Conservation (phyloP, 2,113 vertebrate genomes). For the Crocuta crocuta region DNA sequence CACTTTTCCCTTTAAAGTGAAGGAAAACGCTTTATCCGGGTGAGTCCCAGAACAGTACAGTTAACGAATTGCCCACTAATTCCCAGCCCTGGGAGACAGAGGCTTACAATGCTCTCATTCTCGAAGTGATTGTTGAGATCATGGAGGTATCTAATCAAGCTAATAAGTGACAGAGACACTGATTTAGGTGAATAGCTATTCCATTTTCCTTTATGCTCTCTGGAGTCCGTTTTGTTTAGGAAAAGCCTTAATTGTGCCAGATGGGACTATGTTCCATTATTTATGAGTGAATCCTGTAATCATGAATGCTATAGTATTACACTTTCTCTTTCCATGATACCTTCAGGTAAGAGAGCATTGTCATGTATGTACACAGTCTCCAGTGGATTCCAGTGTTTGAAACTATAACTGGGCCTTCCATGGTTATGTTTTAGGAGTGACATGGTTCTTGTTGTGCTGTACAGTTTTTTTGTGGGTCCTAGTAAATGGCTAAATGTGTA, state of each 20-base stretch:
- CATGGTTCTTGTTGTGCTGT: background rate
- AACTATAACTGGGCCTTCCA: background rate
- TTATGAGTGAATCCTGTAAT: background rate
- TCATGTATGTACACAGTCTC: background rate
- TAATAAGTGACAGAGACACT: background rate
- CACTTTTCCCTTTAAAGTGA: background rate
- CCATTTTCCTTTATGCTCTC: background rate
- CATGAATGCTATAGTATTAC: background rate
- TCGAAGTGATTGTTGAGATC: conserved; percentile 1
- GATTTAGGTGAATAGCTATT: background rate
- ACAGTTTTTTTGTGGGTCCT: background rate
- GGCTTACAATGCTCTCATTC: background rate
- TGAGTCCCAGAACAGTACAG: background rate
- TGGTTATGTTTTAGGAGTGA: background rate
- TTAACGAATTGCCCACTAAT: background rate
- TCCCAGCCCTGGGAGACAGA: background rate
- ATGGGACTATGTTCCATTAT: conserved; percentile 55
- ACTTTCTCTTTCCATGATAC: background rate
- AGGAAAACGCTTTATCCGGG: background rate
- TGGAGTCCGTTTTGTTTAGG: background rate
- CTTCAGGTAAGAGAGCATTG: background rate
- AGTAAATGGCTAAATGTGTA: background rate
- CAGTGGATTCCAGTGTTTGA: background rate
- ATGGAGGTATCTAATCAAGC: background rate
- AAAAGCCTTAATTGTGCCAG: conserved; percentile 62